These are phyloP conservation scores for Pogonophryne albipinna DNA, from an alignment of 2,797 vertebrate species.

Conservation along the genomic window DNA sequence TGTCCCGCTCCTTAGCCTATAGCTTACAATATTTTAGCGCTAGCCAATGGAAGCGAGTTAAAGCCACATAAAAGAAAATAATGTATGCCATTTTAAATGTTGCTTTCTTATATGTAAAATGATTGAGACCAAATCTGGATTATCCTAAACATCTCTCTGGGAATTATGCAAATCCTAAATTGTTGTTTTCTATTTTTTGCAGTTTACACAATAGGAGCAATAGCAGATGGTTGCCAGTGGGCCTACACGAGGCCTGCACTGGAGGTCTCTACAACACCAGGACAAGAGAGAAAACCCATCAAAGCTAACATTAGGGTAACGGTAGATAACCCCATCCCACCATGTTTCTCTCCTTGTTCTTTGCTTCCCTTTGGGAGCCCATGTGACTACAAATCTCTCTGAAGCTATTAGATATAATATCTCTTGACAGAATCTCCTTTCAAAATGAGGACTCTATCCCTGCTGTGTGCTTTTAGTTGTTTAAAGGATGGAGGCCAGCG, in stretches of 20 bases:
- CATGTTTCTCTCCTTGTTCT: conserved; percentile 16
- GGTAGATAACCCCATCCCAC: background rate
- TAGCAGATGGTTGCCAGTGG: background rate
- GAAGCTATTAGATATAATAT: conserved; percentile 24
- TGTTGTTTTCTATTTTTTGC: background rate
- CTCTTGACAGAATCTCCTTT: conserved; percentile 29
- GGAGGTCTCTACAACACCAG: background rate
- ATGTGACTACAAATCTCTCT: conserved; percentile 17
- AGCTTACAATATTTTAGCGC: no score
- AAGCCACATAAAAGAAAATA: no score
- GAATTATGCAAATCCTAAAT: background rate
- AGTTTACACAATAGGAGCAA: background rate
- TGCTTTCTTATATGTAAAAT: no score
- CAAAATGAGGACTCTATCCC: conserved; percentile 16
- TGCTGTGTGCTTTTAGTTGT: conserved; percentile 24
- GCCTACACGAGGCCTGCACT: background rate
- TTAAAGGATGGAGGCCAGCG: conserved; percentile 24
- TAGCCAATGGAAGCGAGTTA: no score
- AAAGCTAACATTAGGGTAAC: background rate
- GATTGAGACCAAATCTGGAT: background rate
- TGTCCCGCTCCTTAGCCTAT: no score
- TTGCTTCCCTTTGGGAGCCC: background rate
- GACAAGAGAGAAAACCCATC: background rate
- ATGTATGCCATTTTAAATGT: no score
- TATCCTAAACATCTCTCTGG: background rate